phyloP scores from a whole-genome alignment of 2,797 vertebrate species.

The Liasis olivaceus region DNA sequence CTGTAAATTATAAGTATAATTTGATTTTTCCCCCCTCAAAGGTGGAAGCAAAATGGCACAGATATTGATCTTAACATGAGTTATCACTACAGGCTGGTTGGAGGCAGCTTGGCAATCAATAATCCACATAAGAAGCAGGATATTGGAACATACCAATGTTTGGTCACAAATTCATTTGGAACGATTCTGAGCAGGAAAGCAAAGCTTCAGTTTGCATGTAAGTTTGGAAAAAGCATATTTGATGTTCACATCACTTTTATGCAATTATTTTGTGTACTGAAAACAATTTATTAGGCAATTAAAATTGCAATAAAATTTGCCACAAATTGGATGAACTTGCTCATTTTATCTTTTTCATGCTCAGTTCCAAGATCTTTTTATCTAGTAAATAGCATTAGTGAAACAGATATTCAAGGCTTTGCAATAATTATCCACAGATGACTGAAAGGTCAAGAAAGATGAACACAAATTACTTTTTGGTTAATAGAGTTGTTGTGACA shows the following conservation, averaged over 20 bases:
- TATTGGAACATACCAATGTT: constrained; percentile 75
- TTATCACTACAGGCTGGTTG: constrained; percentile 75
- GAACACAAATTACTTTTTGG: constrained; percentile 44
- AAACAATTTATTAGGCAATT: constrained; percentile 50
- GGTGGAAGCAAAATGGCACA: constrained; percentile 77
- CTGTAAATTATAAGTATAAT: constrained; percentile 63
- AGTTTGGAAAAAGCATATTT: constrained; percentile 57
- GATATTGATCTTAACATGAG: constrained; percentile 75
- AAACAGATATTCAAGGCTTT: constrained; percentile 33
- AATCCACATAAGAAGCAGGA: constrained; percentile 70
- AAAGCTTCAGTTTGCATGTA: constrained; percentile 77
- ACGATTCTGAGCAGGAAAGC: constrained; percentile 74
- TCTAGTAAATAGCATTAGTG: constrained; percentile 43
- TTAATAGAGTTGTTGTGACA: constrained; percentile 32
- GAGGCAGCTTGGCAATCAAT: constrained; percentile 74
- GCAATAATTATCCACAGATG: constrained; percentile 31
- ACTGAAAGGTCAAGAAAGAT: constrained; percentile 51
- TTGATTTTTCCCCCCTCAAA: constrained; percentile 67
- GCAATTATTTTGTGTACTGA: constrained; percentile 41
- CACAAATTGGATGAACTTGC: constrained; percentile 36
- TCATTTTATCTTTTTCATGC: constrained; percentile 20
- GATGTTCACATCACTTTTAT: constrained; percentile 40
- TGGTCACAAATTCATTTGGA: constrained; percentile 78
- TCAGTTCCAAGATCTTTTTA: neutral
- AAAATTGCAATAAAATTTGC: constrained; percentile 25